A percentile compares a stretch with the other conserved stretches of the same genome.
These are phyloP conservation scores for Bombus cullumanus DNA, from an alignment of 1,140 invertebrate genomes.

Conservation along the genomic window DNA sequence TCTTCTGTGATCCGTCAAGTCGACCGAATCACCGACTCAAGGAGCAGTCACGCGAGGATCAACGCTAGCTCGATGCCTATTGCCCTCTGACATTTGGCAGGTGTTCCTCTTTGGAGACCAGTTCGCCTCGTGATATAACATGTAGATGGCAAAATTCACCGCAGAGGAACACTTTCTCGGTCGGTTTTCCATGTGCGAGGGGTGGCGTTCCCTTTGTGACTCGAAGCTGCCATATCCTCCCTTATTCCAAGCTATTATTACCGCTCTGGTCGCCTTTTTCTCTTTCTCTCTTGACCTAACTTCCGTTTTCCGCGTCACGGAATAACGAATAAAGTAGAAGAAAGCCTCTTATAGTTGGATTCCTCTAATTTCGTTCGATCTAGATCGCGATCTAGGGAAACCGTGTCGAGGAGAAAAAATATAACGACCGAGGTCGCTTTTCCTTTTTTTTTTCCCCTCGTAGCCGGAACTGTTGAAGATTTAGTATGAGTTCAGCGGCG, in stretches of 20 bases:
- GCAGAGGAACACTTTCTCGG: not conserved
- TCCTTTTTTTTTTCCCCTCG: not conserved
- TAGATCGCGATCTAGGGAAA: not conserved
- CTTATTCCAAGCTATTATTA: not conserved
- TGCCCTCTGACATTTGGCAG: slow-evolving; percentile 66
- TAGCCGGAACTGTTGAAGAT: slow-evolving; percentile 28
- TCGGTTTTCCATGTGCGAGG: not conserved
- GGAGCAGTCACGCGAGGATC: slow-evolving; percentile 65
- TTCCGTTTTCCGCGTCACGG: not conserved
- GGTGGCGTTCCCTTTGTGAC: not conserved
- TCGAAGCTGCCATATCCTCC: not conserved
- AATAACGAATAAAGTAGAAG: not conserved
- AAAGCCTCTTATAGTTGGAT: no score
- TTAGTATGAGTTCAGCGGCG: slow-evolving; percentile 12
- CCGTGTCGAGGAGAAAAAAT: not conserved
- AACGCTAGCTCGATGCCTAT: slow-evolving; percentile 48
- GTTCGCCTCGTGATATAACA: not conserved
- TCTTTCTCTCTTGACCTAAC: not conserved
- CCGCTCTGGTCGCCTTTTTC: not conserved
- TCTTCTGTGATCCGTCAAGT: slow-evolving; percentile 54
- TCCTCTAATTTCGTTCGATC: not conserved
- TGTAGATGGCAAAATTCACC: not conserved
- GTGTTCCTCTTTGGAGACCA: slow-evolving; percentile 18
- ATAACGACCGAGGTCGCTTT: not conserved
- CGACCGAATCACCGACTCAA: slow-evolving; percentile 49